Base-by-base conservation (phyloP, 2,888 invertebrate species). In the Strigamia transsilvanica region DNA sequence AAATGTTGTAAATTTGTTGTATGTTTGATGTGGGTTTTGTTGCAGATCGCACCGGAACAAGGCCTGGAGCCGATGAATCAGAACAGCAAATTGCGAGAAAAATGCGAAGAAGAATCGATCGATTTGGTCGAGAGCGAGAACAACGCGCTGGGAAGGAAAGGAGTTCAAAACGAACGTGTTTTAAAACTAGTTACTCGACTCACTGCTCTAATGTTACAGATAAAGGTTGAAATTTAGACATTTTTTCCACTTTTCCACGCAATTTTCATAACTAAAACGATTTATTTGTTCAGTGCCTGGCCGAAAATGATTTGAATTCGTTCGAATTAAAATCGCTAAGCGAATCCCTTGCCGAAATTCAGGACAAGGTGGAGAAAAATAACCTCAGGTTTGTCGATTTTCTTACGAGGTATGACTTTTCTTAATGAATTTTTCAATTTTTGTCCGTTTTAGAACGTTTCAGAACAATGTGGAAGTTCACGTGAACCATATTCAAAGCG, bases 311-410 rank as follows among this genome's bases (percentile, higher is more conserved):
- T 82, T 86, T 88, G 87, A 97, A 95, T 88, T 94, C 95, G 2
- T 96, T 96, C 88, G 97, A 98, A 87, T 90, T 97, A 82, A 94
- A 94, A 88, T 94, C 96, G 23, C 89, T 97, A 77, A 95, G 96
- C 89, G 97, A 96, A 23, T 95, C 97, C 61, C 93, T 98, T 90
- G 93, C 94, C 86, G 94, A 96, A 87, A 94, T 97, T 80, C 94
- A 95, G 88, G 91, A 92, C 83, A 93, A 94, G 86, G 88, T 97
- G 82, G 92, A 92, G 85, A 91, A 92, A 2, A 90, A 91, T 77
- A 95, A 96, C 89, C 91, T 93, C 85, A 91, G 82, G 83, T 83
- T 46, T 23, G 51, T 18, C 23, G 18, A 56, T 56, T 15, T 80
- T 7, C 23, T 0, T 1, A 6, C 5, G 6, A 21, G 6, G 5